Base-by-base conservation (phyloP, 2,113 vertebrate species). In the Semnornis frantzii region DNA sequence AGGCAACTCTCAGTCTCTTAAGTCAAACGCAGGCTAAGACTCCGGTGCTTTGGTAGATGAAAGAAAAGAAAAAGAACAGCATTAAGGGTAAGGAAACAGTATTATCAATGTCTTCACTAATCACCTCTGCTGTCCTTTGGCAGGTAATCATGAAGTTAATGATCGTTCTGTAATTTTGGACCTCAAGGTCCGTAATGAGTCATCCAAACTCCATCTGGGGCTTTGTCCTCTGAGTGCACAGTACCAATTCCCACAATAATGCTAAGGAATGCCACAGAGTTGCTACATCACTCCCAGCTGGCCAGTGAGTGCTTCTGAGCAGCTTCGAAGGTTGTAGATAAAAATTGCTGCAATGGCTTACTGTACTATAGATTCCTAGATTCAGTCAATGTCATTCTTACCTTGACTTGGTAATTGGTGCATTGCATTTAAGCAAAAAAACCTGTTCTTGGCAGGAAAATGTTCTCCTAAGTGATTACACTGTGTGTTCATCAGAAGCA, bases 401-500 rank as follows among this genome's bases (percentile, higher is more conserved):
- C 33, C 64, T 91, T 94, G 52, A 68, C 88, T 52, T 2, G 2
- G 23, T 78, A 91, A 81, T 72, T 88, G 54, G 25, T 84, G 33
- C 48, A 30, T 25, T 33, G 24, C 65, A 75, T 75, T 91, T 85
- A 78, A 68, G 42, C 19, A 23, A 15, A 81, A 81, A 82, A 69
- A 71, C 3, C 6, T 2, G 5, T 64, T 71, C 58, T 86, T 93
- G 76, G 62, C 65, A 92, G 44, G 85, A 90, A 85, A 90, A 31
- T 39, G 27, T 74, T 95, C 75, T 93, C 37, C 6, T 76, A 76
- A 91, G 92, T 81, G 82, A 17, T 77, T 92, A 85, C 2, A 0
- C 6, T 59, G 27, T 69, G 30, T 89, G 27, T 52, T 93, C 75
- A 91, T 89, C 64, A 92, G 68, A 95, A 96, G 31, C 71, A 89